Conservation (phyloP, 2,888 invertebrate genomes). For the Cosmia pyralina region DNA sequence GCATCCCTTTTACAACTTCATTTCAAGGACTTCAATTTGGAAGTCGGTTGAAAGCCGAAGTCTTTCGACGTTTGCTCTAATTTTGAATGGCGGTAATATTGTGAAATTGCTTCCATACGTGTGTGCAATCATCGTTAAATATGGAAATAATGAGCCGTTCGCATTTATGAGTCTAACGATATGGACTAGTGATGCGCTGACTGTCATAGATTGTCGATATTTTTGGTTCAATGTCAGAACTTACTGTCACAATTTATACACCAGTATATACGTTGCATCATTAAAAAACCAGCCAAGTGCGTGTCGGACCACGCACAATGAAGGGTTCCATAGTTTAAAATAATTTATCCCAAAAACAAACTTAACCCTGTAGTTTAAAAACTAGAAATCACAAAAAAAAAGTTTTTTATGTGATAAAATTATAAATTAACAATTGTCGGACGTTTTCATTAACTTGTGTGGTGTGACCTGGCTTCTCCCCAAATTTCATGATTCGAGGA, state of each 20-base stretch:
- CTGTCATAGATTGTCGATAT: conserved; percentile 14
- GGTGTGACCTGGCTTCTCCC: too few species aligned
- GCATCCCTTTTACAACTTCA: conserved; percentile 25
- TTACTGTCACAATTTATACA: background rate
- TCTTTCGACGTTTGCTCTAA: conserved; percentile 47
- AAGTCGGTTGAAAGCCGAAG: conserved; percentile 38
- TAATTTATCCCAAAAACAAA: too few species aligned
- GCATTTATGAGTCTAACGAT: conserved; percentile 76
- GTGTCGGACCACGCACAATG: too few species aligned
- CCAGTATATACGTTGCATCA: background rate
- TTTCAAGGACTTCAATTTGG: conserved; percentile 43
- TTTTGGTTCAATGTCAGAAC: background rate
- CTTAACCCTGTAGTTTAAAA: too few species aligned
- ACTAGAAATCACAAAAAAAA: too few species aligned
- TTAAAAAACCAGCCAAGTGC: background rate
- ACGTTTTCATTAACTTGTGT: too few species aligned
- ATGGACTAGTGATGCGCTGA: conserved; percentile 63
- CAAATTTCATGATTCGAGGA: too few species aligned
- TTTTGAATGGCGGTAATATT: conserved; percentile 66
- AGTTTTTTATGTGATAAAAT: too few species aligned
- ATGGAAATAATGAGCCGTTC: conserved; percentile 81
- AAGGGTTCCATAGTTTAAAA: too few species aligned
- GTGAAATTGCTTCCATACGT: conserved; percentile 68
- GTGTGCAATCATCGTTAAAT: conserved; percentile 83
- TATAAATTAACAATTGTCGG: too few species aligned